These are phyloP conservation scores for Sphaerophoria rueppellii DNA, from an alignment of 2,888 invertebrate species.

Conservation along the genomic window DNA sequence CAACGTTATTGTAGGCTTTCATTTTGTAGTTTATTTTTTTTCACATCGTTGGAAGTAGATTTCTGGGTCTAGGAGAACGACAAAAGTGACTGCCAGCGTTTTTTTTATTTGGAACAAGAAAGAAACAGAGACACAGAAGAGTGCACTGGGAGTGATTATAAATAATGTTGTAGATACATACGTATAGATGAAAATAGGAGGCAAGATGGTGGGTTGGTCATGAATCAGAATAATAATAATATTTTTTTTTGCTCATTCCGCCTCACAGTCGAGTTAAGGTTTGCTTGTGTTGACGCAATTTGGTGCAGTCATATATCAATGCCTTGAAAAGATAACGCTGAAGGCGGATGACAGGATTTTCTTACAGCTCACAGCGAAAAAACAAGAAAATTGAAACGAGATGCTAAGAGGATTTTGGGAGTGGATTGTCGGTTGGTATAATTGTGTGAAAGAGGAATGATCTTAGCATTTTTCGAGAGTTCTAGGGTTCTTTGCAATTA, in stretches of 20 bases:
- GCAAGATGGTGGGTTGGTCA: slow-evolving; percentile 9
- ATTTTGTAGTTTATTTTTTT: slow-evolving; percentile 32
- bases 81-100: slow-evolving; percentile 58
- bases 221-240: slow-evolving; percentile 70
- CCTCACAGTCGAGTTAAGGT: slow-evolving; percentile 16
- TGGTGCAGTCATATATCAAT: slow-evolving; percentile 59
- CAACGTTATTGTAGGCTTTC: slow-evolving; percentile 44
- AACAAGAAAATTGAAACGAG: neutral
- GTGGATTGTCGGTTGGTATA: slow-evolving; percentile 49
- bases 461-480: slow-evolving; percentile 37
- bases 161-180: slow-evolving; percentile 3
- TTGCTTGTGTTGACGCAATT: slow-evolving; percentile 61
- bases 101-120: neutral
- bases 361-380: neutral
- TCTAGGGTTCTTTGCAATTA: neutral
- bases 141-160: slow-evolving; percentile 57
- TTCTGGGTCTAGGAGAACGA: slow-evolving; percentile 71
- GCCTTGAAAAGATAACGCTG: slow-evolving; percentile 5
- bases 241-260: slow-evolving; percentile 32
- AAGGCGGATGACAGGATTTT: slow-evolving; percentile 24
- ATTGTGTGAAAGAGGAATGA: slow-evolving; percentile 54
- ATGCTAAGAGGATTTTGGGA: slow-evolving; percentile 35
- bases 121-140: neutral
- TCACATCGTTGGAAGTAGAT: slow-evolving; percentile 68
- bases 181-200: slow-evolving; percentile 20